Base-by-base conservation (phyloP, 2,888 invertebrate genomes). In the Nipponacmea schrenckii region DNA sequence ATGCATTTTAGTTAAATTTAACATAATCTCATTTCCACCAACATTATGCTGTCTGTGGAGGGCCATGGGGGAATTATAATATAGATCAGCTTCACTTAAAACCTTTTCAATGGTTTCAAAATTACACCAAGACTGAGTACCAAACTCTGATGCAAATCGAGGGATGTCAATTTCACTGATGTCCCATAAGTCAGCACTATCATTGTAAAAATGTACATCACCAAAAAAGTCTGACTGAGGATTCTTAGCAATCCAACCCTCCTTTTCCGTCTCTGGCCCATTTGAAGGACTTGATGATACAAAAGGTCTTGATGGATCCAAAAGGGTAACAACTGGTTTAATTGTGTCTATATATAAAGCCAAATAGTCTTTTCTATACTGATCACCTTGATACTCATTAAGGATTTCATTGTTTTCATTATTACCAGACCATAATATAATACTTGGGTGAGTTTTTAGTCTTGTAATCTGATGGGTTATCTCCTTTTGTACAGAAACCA, bases 131-230 rank as follows among this genome's bases (percentile, higher is more conserved):
- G 97, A 95, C 89, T 98, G 98, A 79, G 95, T 94, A 0, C 99
- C 99, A 86, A 96, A 99, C 89, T 99, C 99, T 0, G 98, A 97
- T 4, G 94, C 93, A 89, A 98, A 98, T 81, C 98, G 91, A 0
- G 96, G 93, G 15, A 92, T 91, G 0, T 94, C 94, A 87, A 94
- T 97, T 8, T 92, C 93, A 72, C 91, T 92, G 66, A 92, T 91
- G 82, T 94, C 90, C 96, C 96, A 98, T 69, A 93, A 92, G 84
- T 98, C 93, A 39, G 90, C 89, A 0, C 93, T 70, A 84, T 97
- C 96, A 82, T 95, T 94, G 89, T 99, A 98, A 86, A 93, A 95
- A 86, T 98, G 98, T 67, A 89, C 89, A 85, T 98, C 98, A 64
- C 98, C 98, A 86, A 93, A 97, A 66, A 92, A 90, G 1, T 92